Conservation (phyloP, 2,888 invertebrate genomes). For the Gibbula magus region DNA sequence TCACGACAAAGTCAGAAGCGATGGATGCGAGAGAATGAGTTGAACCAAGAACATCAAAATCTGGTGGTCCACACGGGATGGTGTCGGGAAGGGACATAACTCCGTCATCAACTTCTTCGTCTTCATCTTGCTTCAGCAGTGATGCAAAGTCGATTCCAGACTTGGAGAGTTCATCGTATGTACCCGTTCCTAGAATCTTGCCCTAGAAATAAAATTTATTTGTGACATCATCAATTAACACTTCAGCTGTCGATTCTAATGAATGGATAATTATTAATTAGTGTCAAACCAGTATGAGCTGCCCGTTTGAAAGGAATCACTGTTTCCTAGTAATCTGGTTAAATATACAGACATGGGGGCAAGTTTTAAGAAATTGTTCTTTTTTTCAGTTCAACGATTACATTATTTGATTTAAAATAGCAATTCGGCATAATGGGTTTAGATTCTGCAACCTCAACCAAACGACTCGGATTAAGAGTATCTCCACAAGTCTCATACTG, state of each 20-base stretch:
- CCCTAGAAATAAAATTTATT: slow-evolving; percentile 61
- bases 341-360: too few species aligned
- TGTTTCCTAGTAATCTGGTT: too few species aligned
- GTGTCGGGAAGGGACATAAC: slow-evolving; percentile 9
- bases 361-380: too few species aligned
- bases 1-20: slow-evolving; percentile 63
- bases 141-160: slow-evolving; percentile 71
- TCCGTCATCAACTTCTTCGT: slow-evolving; percentile 47
- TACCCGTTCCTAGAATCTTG: slow-evolving; percentile 66
- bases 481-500: too few species aligned
- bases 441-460: too few species aligned
- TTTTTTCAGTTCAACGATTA: too few species aligned
- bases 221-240: not conserved
- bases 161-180: slow-evolving; percentile 67
- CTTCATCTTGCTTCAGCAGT: slow-evolving; percentile 64
- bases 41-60: slow-evolving; percentile 49
- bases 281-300: not conserved
- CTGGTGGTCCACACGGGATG: slow-evolving; percentile 17
- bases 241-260: not conserved
- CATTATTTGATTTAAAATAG: too few species aligned
- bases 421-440: too few species aligned
- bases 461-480: too few species aligned
- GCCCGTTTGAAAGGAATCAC: not conserved
- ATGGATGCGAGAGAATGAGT: slow-evolving; percentile 58
- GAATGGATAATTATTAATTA: not conserved